A percentile compares a stretch with the other conserved stretches of the same genome.
Evolutionary conservation across 1,140 invertebrate genomes (phyloP).

Genomic region (Tribolium madens): DNA sequence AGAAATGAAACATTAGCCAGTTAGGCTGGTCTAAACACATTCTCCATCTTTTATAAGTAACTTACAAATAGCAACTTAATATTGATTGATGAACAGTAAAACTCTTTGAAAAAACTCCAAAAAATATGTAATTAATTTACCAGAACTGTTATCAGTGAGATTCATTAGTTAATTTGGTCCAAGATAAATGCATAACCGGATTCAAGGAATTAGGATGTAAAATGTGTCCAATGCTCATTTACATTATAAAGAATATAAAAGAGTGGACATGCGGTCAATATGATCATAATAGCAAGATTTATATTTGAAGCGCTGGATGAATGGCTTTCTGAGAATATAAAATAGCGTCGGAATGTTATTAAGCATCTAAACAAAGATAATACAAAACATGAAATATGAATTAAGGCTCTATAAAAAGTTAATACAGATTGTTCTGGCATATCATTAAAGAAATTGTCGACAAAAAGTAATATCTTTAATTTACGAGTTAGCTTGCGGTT

Average conservation of each 20-base stretch:
- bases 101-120: too few relatives aligned
- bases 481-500: slow-evolving; percentile 33
- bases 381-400: neutral
- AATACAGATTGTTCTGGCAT: slow-evolving; percentile 15
- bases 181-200: too few relatives aligned
- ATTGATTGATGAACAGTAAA: neutral
- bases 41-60: neutral
- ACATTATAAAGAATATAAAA: neutral
- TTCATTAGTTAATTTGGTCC: too few relatives aligned
- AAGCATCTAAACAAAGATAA: neutral
- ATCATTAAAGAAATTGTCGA: slow-evolving; percentile 22
- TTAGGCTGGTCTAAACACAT: neutral
- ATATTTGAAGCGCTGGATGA: neutral
- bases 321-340: neutral
- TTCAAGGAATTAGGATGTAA: neutral
- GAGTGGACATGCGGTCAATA: neutral
- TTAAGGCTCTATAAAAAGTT: slow-evolving; percentile 1
- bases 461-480: slow-evolving; percentile 28
- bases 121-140: too few relatives aligned
- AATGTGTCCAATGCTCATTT: neutral
- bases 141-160: too few relatives aligned
- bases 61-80: neutral
- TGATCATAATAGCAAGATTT: neutral
- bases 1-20: neutral
- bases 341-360: neutral